Evolutionary conservation across 37 sponge, comb jelly and placozoan genomes (phyloP), one percentile per base, ranked within the genome.

Genomic region (Spongilla lacustris): DNA sequence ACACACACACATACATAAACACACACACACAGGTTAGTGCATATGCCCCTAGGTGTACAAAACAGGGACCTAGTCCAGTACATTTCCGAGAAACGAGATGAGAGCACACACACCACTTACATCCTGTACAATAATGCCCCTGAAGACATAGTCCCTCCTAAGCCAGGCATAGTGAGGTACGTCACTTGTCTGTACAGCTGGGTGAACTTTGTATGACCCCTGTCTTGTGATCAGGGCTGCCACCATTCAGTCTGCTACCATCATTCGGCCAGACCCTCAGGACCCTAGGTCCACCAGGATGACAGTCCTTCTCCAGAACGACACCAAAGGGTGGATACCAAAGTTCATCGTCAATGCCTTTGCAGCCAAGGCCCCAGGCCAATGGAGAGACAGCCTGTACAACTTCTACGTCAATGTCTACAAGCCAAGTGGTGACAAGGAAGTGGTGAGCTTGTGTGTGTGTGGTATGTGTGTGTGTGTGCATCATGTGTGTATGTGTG

Each of bases 261-360:
- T 94, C 33, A 85, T 94, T 28, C 82, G 92, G 19, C 92, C 92
- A 3, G 84, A 87, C 23, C 78, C 84, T 24, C 58, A 86, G 3
- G 84, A 86, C 58, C 90, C 94, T 0, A 76, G 84, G 26, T 93
- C 94, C 19, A 79, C 90, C 27, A 24, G 69, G 11, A 46, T 93
- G 77, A 88, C 87, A 24, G 17, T 90, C 21, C 28, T 94, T 5
- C 79, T 88, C 31, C 94, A 94, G 38, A 85, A 19, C 4, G 89
- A 91, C 82, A 68, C 88, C 35, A 94, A 84, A 66, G 94, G 94
- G 22, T 91, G 88, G 94, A 91, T 94, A 27, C 94, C 94, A 21
- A 77, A 76, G 50, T 83, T 84, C 33, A 36, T 94, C 32, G 87
- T 91, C 32, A 91, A 94, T 66, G 50, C 37, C 0, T 78, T 88